Evolutionary conservation across 2,888 invertebrate species (phyloP).

Genomic region (Cyrtodaria siliqua): DNA sequence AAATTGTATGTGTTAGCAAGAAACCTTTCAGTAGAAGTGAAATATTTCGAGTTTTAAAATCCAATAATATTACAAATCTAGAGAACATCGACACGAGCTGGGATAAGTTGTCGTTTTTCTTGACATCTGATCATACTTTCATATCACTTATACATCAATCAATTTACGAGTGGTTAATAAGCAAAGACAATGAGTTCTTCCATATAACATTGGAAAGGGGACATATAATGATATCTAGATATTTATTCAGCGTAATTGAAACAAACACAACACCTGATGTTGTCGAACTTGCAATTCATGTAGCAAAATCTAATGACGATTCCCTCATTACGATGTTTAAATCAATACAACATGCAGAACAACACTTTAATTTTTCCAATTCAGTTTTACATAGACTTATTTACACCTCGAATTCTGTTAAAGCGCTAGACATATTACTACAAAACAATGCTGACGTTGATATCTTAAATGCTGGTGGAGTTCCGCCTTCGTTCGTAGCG

Average conservation of each 20-base stretch:
- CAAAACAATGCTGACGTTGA: neutral
- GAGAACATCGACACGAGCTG: no score
- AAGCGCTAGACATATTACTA: no score
- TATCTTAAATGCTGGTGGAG: neutral
- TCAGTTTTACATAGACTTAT: neutral
- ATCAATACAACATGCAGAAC: no score
- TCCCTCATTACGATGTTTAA: no score
- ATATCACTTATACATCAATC: neutral
- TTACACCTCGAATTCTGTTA: neutral
- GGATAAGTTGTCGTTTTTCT: neutral
- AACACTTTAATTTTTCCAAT: no score
- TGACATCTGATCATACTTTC: neutral
- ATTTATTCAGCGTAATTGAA: neutral
- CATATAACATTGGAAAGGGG: neutral
- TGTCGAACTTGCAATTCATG: neutral
- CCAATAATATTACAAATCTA: neutral
- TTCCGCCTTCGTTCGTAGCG: constrained; percentile 1
- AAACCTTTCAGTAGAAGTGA: neutral
- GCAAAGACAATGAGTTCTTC: neutral
- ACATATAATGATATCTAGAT: neutral
- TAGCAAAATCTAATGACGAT: neutral
- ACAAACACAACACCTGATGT: neutral
- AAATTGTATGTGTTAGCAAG: neutral
- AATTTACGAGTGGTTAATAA: neutral
- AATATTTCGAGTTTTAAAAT: neutral